These are phyloP conservation scores for Numenius arquata DNA, from an alignment of 2,113 vertebrate genomes.

Conservation along the genomic window DNA sequence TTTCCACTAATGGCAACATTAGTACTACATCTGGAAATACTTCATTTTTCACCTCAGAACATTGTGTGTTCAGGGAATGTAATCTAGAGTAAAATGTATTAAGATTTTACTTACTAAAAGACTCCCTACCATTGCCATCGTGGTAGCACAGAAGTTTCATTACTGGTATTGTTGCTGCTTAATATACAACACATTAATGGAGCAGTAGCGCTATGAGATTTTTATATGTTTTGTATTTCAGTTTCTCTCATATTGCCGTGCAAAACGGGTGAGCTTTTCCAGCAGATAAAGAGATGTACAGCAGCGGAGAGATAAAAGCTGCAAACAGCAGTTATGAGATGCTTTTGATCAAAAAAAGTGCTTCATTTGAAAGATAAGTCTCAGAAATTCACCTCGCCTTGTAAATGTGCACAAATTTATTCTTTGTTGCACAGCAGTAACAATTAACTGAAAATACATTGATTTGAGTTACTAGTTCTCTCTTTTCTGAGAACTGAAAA, in stretches of 20 bases:
- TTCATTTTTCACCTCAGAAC: not conserved
- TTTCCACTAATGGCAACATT: not conserved
- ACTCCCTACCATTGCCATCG: not conserved
- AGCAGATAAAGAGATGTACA: constrained; percentile 5
- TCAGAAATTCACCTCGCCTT: constrained; percentile 15
- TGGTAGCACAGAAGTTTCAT: not conserved
- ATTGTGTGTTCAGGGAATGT: not conserved
- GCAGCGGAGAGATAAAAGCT: not conserved
- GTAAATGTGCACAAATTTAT: constrained; percentile 4
- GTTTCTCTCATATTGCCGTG: not conserved
- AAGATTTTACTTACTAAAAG: not conserved
- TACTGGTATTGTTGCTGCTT: not conserved
- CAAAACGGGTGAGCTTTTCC: not conserved
- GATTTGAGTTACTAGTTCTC: not conserved
- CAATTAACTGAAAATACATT: constrained; percentile 11
- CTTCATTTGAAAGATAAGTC: constrained; percentile 34
- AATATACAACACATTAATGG: not conserved
- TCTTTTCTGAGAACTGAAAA: not conserved
- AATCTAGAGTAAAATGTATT: not conserved
- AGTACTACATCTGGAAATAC: not conserved
- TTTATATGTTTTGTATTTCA: constrained; percentile 9
- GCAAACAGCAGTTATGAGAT: constrained; percentile 27
- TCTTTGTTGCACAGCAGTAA: not conserved
- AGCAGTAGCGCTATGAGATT: not conserved
- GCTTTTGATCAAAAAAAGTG: constrained; percentile 32